These are phyloP conservation scores for Cyrtodaria siliqua DNA, from an alignment of 2,888 invertebrate species.

Conservation along the genomic window DNA sequence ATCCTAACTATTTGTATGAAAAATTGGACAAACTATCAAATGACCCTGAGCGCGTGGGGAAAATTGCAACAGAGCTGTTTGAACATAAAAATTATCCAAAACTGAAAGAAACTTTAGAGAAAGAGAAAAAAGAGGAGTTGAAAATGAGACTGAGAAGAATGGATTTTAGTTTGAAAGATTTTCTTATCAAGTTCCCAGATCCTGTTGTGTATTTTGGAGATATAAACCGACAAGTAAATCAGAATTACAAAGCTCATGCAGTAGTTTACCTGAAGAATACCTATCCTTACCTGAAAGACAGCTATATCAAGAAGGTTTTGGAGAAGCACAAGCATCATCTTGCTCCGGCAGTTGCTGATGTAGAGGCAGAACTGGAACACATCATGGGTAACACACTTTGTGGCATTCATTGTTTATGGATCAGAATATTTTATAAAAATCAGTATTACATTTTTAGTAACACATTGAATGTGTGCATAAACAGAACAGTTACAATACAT, in stretches of 20 bases:
- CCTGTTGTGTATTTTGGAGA: constrained; percentile 77
- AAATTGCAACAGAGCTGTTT: constrained; percentile 76
- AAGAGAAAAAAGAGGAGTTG: constrained; percentile 61
- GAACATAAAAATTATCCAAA: constrained; percentile 78
- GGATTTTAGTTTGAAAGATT: constrained; percentile 73
- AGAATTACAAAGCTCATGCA: constrained; percentile 76
- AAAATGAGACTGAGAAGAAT: constrained; percentile 66
- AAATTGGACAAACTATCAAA: constrained; percentile 66
- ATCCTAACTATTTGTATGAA: constrained; percentile 80
- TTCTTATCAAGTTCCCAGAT: constrained; percentile 80
- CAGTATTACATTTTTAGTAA: background rate
- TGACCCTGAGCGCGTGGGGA: constrained; percentile 70
- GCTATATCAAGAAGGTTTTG: constrained; percentile 73
- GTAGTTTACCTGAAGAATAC: constrained; percentile 72
- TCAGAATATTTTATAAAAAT: background rate
- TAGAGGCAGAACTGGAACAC: constrained; percentile 58
- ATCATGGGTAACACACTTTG: constrained; percentile 54
- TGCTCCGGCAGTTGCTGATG: constrained; percentile 64
- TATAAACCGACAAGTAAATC: constrained; percentile 68
- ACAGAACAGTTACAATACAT: no score
- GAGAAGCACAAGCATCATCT: constrained; percentile 73
- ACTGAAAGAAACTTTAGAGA: constrained; percentile 71
- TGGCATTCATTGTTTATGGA: background rate
- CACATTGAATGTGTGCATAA: no score
- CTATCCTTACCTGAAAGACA: constrained; percentile 71